Evolutionary conservation across 2,113 vertebrate genomes (phyloP).

Genomic region (Xenus cinereus): DNA sequence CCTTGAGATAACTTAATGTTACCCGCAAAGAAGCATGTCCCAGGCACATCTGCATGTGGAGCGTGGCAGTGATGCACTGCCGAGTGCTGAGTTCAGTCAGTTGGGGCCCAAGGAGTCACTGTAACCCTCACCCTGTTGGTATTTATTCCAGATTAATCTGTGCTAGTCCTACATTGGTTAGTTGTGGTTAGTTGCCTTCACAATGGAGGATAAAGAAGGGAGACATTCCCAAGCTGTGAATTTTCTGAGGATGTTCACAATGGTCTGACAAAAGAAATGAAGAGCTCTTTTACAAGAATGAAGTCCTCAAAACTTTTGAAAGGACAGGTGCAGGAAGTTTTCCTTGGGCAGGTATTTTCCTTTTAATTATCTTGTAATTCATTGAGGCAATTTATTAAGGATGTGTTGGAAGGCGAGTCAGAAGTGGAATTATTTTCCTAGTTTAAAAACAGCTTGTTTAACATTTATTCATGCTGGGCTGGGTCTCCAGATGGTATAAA

Average conservation of each 20-base stretch:
- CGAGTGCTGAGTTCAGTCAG: not conserved
- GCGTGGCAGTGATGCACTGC: not conserved
- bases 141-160: not conserved
- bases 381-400: slow-evolving; percentile 11
- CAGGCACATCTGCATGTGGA: not conserved
- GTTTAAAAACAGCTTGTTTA: slow-evolving; percentile 32
- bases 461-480: slow-evolving; percentile 41
- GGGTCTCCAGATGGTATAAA: slow-evolving; percentile 50
- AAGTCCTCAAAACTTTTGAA: not conserved
- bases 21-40: not conserved
- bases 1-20: slow-evolving; percentile 23
- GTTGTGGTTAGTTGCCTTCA: not conserved
- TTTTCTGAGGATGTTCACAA: not conserved
- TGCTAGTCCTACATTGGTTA: not conserved
- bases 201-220: not conserved
- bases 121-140: not conserved
- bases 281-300: not conserved
- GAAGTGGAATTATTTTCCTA: slow-evolving; percentile 29
- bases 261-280: not conserved
- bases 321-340: not conserved
- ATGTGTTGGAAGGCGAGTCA: not conserved
- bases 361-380: not conserved
- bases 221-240: not conserved
- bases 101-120: not conserved
- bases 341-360: slow-evolving; percentile 13